Conservation (phyloP, 1,140 invertebrate genomes). For the Caenorhabditis latens region DNA sequence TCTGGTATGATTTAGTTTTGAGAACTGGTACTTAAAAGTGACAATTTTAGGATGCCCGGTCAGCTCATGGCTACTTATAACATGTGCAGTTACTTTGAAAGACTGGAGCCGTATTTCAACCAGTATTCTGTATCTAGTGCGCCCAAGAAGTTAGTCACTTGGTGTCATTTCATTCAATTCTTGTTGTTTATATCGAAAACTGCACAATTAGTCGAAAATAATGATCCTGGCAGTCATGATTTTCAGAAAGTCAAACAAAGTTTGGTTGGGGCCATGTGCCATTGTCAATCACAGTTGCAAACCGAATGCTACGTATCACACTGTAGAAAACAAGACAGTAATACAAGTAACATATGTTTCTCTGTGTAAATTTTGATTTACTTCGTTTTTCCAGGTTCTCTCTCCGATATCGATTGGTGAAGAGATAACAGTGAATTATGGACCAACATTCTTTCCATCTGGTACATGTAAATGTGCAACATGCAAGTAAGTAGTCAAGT, state of each 20-base stretch:
- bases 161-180: too few species aligned
- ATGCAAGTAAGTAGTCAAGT: not conserved
- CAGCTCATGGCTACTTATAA: too few species aligned
- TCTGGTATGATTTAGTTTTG: not conserved
- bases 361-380: not conserved
- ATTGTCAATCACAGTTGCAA: not conserved
- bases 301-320: not conserved
- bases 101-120: too few species aligned
- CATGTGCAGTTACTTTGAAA: too few species aligned
- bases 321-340: not conserved
- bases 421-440: not conserved
- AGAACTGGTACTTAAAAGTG: too few species aligned
- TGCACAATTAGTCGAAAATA: too few species aligned
- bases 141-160: too few species aligned
- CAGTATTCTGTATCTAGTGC: too few species aligned
- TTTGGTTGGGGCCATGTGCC: not conserved
- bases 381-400: not conserved
- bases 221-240: not conserved
- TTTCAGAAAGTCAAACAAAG: not conserved
- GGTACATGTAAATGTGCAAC: not conserved
- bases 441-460: not conserved
- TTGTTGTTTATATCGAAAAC: too few species aligned
- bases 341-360: not conserved
- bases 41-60: too few species aligned
- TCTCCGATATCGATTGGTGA: not conserved